These are phyloP conservation scores for Dexiosoma caninum DNA, from an alignment of 2,888 invertebrate genomes.

Conservation along the genomic window DNA sequence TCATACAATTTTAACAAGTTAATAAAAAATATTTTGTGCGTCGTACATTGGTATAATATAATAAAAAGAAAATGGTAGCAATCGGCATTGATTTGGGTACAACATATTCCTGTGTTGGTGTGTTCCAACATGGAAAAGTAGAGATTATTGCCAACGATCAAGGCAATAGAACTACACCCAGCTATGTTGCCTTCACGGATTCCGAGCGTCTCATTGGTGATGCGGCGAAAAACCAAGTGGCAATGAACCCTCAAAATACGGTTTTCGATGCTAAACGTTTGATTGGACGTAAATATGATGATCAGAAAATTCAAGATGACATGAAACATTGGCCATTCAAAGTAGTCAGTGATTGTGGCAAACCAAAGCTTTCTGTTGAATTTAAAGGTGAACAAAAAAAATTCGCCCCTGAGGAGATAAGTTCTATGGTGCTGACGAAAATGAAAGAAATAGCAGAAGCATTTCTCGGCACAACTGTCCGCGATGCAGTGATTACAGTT, in stretches of 20 bases:
- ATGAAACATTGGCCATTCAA: constrained; percentile 97
- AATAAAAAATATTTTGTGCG: background rate
- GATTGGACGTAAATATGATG: constrained; percentile 94
- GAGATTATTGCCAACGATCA: constrained; percentile 91
- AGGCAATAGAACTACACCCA: constrained; percentile 79
- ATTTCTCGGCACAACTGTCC: constrained; percentile 89
- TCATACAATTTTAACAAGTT: background rate
- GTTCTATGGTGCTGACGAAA: constrained; percentile 93
- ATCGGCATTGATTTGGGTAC: constrained; percentile 80
- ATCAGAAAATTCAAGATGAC: constrained; percentile 91
- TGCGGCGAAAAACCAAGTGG: constrained; percentile 90
- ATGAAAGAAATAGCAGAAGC: constrained; percentile 96
- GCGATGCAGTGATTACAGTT: constrained; percentile 91
- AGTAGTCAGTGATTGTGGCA: constrained; percentile 87
- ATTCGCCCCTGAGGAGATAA: constrained; percentile 93
- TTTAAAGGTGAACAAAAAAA: constrained; percentile 93
- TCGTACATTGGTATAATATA: background rate
- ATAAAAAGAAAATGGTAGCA: constrained; percentile 78
- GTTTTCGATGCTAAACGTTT: constrained; percentile 96
- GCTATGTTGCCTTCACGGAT: constrained; percentile 87
- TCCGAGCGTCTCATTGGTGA: constrained; percentile 85
- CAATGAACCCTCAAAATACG: constrained; percentile 93
- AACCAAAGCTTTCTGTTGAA: constrained; percentile 88
- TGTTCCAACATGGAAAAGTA: constrained; percentile 89
- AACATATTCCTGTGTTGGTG: constrained; percentile 88